Percentiles rank a stretch among this genome's conserved stretches.
phyloP scores from a whole-genome alignment of 2,113 vertebrate genomes.

The Pollachius pollachius region DNA sequence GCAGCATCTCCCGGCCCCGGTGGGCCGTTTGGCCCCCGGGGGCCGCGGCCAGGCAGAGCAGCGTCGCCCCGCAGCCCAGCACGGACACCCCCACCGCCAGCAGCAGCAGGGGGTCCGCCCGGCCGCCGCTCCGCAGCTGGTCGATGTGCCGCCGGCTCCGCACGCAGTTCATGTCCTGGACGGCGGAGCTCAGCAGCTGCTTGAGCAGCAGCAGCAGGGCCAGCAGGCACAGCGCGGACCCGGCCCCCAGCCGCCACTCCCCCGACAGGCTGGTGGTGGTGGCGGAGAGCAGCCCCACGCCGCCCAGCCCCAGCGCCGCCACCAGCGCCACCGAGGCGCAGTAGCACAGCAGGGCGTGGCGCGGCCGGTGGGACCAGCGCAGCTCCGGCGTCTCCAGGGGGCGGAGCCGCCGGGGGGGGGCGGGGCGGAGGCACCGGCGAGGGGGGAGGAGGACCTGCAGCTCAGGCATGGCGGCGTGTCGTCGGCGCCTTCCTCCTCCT shows the following conservation, averaged over 20 bases:
- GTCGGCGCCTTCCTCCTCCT: no score
- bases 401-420: constrained; percentile 35
- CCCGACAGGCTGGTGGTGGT: constrained; percentile 82
- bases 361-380: constrained; percentile 92
- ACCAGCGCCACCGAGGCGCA: constrained; percentile 84
- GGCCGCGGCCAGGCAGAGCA: constrained; percentile 77
- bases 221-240: constrained; percentile 87
- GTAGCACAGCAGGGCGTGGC: constrained; percentile 86
- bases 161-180: constrained; percentile 98
- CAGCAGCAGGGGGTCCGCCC: constrained; percentile 81
- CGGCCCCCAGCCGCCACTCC: constrained; percentile 88
- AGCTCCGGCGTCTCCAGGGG: constrained; percentile 87
- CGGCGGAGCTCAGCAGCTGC: constrained; percentile 93
- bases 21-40: constrained; percentile 45
- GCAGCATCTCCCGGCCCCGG: constrained; percentile 73
- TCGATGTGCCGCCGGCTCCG: constrained; percentile 82
- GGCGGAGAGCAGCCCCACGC: constrained; percentile 86
- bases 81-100: constrained; percentile 82
- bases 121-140: constrained; percentile 87
- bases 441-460: constrained; percentile 67
- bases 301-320: constrained; percentile 82
- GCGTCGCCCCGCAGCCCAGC: constrained; percentile 76
- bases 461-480: constrained; percentile 39
- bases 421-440: constrained; percentile 28
- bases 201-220: constrained; percentile 91